Evolutionary conservation across 2,888 invertebrate species (phyloP), one percentile per base, ranked within the genome.

Genomic region (Morpho helenor): DNA sequence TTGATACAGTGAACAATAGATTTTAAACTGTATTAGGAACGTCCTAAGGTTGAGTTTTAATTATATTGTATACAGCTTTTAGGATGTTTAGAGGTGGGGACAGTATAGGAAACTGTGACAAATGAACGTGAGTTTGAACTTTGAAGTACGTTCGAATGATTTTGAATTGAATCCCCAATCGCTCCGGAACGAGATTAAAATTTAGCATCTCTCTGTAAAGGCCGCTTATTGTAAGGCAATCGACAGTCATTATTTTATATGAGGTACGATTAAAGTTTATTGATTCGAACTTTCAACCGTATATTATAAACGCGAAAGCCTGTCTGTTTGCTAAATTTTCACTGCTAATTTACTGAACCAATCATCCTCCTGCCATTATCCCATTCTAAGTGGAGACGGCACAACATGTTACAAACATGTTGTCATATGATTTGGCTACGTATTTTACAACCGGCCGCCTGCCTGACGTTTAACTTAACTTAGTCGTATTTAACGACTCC

Each of bases 91-190:
- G 42, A 3, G 41, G 16, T 47, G 8, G 3, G 3, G 39, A 52
- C 49, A 52, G 56, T 52, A 62, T 48, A 71, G 75, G 73, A 76
- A 81, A 79, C 81, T 82, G 80, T 82, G 82, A 84, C 82, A 81
- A 84, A 84, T 83, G 80, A 79, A 77, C 76, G 79, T 79, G 79
- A 78, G 80, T 81, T 77, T 75, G 78, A 80, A 80, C 76, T 79
- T 78, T 76, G 77, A 74, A 76, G 70, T 68, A 73, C 77, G 79
- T 77, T 74, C 65, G 70, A 73, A 73, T 74, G 76, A 71, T 68
- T 75, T 68, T 68, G 71, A 76, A 75, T 74, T 71, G 73, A 73
- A 72, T 71, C 62, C 66, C 57, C 66, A 67, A 68, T 73, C 65
- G 67, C 57, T 65, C 58, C 66, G 69, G 68, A 72, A 74, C 67